phyloP scores from a whole-genome alignment of 2,113 vertebrate genomes.

The Chloebia gouldiae region DNA sequence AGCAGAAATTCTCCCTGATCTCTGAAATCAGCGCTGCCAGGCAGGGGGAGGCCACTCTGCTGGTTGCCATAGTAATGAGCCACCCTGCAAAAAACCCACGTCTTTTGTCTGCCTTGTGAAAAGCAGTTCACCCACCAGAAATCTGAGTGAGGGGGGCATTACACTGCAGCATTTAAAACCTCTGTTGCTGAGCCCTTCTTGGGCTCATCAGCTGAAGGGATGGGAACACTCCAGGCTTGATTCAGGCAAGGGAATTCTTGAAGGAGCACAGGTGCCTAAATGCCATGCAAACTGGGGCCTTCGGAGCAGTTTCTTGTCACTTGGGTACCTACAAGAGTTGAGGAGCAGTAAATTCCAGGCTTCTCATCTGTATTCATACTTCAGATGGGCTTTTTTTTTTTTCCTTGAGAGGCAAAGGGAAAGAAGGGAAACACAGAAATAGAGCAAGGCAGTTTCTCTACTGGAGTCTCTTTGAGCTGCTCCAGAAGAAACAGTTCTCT shows the following conservation, averaged over 20 bases:
- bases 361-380: neutral
- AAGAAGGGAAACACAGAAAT: neutral
- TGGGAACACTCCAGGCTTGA: neutral
- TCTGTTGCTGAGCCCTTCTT: neutral
- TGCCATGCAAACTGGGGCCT: neutral
- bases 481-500: neutral
- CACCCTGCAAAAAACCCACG: neutral
- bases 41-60: neutral
- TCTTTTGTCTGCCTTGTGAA: neutral
- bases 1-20: neutral
- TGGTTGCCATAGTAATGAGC: neutral
- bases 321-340: neutral
- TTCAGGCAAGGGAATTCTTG: neutral
- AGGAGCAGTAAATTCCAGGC: neutral
- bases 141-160: neutral
- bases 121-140: neutral
- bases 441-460: neutral
- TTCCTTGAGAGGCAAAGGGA: neutral
- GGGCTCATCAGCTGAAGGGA: neutral
- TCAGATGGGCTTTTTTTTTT: neutral
- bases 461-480: neutral
- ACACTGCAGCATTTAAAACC: neutral
- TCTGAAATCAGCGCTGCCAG: neutral
- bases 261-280: neutral
- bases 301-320: neutral